These are phyloP conservation scores for Synanceia verrucosa DNA, from an alignment of 2,797 vertebrate species.

Conservation along the genomic window DNA sequence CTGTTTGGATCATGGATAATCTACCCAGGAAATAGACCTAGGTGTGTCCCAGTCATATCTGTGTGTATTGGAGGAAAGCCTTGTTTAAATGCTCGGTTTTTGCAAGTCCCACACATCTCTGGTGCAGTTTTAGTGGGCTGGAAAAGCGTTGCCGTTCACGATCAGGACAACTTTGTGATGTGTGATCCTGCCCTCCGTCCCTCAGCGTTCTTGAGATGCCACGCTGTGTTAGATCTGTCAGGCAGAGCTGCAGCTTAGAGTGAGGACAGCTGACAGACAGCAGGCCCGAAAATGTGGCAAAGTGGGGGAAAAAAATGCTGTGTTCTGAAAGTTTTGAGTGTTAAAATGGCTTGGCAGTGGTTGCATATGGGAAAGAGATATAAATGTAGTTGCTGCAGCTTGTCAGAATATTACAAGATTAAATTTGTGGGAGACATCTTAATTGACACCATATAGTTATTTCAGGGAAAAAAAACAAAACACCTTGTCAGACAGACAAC, in stretches of 20 bases:
- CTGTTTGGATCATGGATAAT: slow-evolving; percentile 44
- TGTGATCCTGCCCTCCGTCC: background rate
- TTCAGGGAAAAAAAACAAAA: slow-evolving; percentile 18
- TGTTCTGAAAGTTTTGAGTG: background rate
- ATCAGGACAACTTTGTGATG: slow-evolving; percentile 16
- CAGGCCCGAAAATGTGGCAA: background rate
- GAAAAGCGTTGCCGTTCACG: slow-evolving; percentile 13
- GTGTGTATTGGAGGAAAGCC: slow-evolving; percentile 59
- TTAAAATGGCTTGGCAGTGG: background rate
- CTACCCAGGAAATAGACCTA: slow-evolving; percentile 59
- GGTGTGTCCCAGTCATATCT: slow-evolving; percentile 50
- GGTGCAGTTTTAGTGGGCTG: slow-evolving; percentile 1
- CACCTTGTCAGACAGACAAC: slow-evolving; percentile 53
- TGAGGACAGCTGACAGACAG: slow-evolving; percentile 13
- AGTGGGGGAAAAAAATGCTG: background rate
- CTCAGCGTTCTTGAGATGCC: background rate
- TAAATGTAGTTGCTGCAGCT: background rate
- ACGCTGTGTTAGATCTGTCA: slow-evolving; percentile 33
- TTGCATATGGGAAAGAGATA: background rate
- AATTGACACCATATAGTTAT: background rate
- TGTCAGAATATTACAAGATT: background rate
- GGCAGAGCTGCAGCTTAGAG: background rate
- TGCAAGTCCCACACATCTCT: slow-evolving; percentile 20
- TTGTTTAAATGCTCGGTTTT: slow-evolving; percentile 39
- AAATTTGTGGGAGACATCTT: background rate